These are phyloP conservation scores for Cathartes aura DNA, from an alignment of 2,113 vertebrate genomes.

Conservation along the genomic window DNA sequence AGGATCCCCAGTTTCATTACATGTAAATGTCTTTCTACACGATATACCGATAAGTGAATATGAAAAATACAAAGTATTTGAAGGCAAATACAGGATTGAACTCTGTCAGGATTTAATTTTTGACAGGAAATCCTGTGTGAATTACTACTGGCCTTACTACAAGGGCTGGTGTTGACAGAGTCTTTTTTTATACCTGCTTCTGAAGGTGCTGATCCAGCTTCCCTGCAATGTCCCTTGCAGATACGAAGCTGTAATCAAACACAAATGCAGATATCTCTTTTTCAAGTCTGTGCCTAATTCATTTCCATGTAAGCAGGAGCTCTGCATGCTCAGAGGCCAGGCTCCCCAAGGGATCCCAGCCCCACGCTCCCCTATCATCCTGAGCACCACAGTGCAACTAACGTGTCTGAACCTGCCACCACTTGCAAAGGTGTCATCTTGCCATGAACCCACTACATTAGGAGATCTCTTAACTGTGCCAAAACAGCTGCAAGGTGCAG, in stretches of 20 bases:
- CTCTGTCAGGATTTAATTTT: not conserved
- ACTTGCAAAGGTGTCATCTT: not conserved
- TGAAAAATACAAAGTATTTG: not conserved
- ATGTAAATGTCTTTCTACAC: not conserved
- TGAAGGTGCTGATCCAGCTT: not conserved
- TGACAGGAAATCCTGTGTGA: not conserved
- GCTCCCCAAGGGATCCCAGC: not conserved
- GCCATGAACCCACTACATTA: not conserved
- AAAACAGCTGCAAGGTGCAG: slow-evolving; percentile 19
- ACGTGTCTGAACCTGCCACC: not conserved
- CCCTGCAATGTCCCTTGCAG: not conserved
- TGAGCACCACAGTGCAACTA: not conserved
- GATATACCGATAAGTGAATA: not conserved
- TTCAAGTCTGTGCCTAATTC: not conserved
- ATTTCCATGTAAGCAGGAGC: not conserved
- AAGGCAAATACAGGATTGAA: not conserved
- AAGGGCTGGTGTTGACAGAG: not conserved
- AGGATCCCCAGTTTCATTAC: not conserved
- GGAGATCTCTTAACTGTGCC: not conserved
- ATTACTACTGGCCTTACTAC: not conserved
- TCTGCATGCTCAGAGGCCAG: not conserved
- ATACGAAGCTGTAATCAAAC: not conserved
- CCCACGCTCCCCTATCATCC: not conserved
- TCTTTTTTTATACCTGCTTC: not conserved
- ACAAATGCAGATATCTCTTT: not conserved